Evolutionary conservation across 2,113 vertebrate species (phyloP).

Genomic region (Scophthalmus maximus): DNA sequence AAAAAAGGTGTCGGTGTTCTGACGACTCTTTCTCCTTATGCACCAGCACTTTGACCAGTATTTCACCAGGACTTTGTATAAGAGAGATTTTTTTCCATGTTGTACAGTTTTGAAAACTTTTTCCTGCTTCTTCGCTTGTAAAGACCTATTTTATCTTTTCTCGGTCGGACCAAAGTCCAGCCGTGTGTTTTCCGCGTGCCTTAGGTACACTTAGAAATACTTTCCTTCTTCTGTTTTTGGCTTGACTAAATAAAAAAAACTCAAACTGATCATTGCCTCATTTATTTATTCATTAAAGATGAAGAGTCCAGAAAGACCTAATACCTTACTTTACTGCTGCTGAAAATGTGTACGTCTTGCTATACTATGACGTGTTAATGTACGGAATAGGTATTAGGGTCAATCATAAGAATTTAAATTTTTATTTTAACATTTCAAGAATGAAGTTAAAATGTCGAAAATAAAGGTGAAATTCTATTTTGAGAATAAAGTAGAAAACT

Average conservation of each 20-base stretch:
- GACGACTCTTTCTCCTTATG: slow-evolving; percentile 64
- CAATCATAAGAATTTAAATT: no score
- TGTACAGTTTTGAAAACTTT: slow-evolving; percentile 26
- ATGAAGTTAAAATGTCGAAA: no score
- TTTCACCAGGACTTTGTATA: slow-evolving; percentile 40
- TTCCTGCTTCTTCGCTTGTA: slow-evolving; percentile 13
- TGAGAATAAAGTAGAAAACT: no score
- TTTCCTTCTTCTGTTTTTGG: slow-evolving; percentile 35
- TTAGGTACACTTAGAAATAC: not conserved
- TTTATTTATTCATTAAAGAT: no score
- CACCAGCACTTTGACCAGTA: slow-evolving; percentile 80
- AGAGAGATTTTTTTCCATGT: slow-evolving; percentile 32
- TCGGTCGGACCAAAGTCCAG: not conserved
- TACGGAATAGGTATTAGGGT: no score
- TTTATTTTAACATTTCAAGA: no score
- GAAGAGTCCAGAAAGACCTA: no score
- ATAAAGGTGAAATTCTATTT: no score
- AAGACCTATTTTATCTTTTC: slow-evolving; percentile 12
- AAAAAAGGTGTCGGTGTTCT: slow-evolving; percentile 50
- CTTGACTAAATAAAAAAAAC: slow-evolving; percentile 54
- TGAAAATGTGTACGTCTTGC: no score
- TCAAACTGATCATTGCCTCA: no score
- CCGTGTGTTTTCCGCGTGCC: slow-evolving; percentile 3
- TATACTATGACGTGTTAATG: no score
- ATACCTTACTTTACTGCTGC: no score